Base-by-base conservation (phyloP, 2,113 vertebrate species). In the Plestiodon gilberti region DNA sequence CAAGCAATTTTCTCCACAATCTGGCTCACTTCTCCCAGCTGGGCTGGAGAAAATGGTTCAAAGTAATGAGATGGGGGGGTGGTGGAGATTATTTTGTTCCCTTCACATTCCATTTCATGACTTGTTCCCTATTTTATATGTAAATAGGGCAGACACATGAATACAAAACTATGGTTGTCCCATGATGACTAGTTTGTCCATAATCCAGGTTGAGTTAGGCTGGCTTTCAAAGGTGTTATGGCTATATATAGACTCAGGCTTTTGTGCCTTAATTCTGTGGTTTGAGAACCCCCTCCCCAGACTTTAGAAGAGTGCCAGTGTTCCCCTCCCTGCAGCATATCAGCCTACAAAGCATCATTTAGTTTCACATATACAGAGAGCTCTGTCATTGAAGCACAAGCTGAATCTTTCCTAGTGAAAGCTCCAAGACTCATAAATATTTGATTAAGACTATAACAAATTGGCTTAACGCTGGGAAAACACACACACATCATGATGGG, bases 361-460 rank as follows among this genome's bases (percentile, higher is more conserved):
- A 17, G 30, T 61, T 62, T 74, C 57, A 2, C 87, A 69, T 74
- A 23, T 1, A 30, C 1, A 1, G 9, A 73, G 18, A 81, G 18
- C 81, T 33, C 28, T 55, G 4, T 83, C 76, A 84, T 78, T 86
- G 8, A 18, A 82, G 86, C 43, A 85, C 71, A 59, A 84, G 81
- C 78, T 25, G 88, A 89, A 64, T 23, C 10, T 82, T 69, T 81
- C 90, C 86, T 2, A 67, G 61, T 18, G 85, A 81, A 93, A 94
- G 91, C 79, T 90, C 52, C 67, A 18, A 91, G 48, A 55, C 81
- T 82, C 89, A 96, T 96, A 93, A 97, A 97, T 96, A 95, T 95
- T 96, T 92, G 90, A 97, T 96, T 90, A 94, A 90, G 62, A 89
- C 70, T 35, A 71, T 86, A 91, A 94, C 76, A 94, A 93, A 95